Conservation (phyloP, 2,797 vertebrate genomes). For the Botia kubotai region DNA sequence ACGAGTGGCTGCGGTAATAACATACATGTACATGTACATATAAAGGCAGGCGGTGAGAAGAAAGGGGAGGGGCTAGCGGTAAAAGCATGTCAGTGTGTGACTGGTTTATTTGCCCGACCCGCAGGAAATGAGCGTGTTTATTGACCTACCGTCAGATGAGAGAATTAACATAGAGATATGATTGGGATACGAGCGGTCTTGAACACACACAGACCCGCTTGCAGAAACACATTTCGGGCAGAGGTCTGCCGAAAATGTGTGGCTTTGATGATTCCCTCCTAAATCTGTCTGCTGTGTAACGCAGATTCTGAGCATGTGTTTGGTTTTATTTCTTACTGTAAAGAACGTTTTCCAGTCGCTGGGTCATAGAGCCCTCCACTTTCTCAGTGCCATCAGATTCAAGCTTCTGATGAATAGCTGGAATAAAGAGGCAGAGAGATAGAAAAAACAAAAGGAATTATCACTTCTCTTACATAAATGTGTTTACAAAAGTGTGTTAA, state of each 20-base stretch:
- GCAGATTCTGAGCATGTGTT: constrained; percentile 42
- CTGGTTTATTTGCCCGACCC: constrained; percentile 76
- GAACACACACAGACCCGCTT: constrained; percentile 17
- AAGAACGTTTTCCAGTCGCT: constrained; percentile 93
- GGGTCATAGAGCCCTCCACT: constrained; percentile 98
- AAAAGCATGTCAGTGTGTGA: constrained; percentile 71
- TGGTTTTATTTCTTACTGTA: constrained; percentile 84
- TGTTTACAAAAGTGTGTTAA: not conserved
- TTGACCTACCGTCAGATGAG: constrained; percentile 74
- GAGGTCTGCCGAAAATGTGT: constrained; percentile 27
- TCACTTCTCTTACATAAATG: not conserved
- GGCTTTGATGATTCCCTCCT: constrained; percentile 36
- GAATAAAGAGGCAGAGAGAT: constrained; percentile 34
- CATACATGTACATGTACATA: constrained; percentile 42
- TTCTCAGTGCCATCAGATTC: constrained; percentile 97
- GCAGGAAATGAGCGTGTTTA: constrained; percentile 73
- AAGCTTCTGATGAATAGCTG: constrained; percentile 97
- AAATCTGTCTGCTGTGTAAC: constrained; percentile 26
- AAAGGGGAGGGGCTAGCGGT: constrained; percentile 58
- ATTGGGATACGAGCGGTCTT: constrained; percentile 59
- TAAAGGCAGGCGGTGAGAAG: constrained; percentile 32
- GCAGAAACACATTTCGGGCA: constrained; percentile 12
- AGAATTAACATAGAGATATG: constrained; percentile 74
- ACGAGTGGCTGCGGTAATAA: constrained; percentile 15
- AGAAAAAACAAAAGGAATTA: constrained; percentile 5